A percentile compares a stretch with the other conserved stretches of the same genome.
phyloP scores from a whole-genome alignment of 2,113 vertebrate genomes.

The Martes martes region DNA sequence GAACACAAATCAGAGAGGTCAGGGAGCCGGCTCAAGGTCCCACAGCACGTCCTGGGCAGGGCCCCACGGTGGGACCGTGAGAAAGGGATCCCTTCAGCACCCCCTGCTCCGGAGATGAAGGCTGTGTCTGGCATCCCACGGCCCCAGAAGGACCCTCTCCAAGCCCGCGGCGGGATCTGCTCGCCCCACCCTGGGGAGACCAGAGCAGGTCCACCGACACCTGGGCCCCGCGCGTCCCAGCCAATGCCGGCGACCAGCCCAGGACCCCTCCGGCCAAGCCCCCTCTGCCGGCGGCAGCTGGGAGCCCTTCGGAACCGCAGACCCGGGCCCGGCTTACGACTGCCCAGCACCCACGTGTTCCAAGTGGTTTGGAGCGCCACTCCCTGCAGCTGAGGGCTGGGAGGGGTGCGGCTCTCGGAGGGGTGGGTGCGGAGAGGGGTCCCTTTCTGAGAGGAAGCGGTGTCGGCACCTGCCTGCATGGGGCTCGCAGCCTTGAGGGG shows the following conservation, averaged over 20 bases:
- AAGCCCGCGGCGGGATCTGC: not conserved
- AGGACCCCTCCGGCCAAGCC: not conserved
- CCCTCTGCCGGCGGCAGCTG: not conserved
- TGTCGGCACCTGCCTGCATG: not conserved
- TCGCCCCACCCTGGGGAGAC: not conserved
- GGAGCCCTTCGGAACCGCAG: not conserved
- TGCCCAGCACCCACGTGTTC: fast-evolving
- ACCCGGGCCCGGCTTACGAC: no score
- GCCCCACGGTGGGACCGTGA: not conserved
- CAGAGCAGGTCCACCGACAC: not conserved
- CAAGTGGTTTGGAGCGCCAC: fast-evolving
- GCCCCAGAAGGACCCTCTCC: not conserved
- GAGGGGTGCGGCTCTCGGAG: not conserved
- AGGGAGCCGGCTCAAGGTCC: not conserved
- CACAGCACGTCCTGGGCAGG: not conserved
- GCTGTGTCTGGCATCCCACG: not conserved
- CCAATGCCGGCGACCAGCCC: not conserved
- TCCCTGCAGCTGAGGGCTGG: not conserved
- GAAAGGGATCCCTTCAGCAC: not conserved
- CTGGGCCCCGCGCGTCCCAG: fast-evolving
- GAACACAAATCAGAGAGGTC: not conserved
- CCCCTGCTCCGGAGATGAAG: not conserved
- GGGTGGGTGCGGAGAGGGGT: not conserved
- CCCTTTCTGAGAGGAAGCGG: not conserved
- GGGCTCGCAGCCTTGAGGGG: not conserved